Base-by-base conservation (phyloP, 2,797 vertebrate genomes). In the Danio albolineatus region DNA sequence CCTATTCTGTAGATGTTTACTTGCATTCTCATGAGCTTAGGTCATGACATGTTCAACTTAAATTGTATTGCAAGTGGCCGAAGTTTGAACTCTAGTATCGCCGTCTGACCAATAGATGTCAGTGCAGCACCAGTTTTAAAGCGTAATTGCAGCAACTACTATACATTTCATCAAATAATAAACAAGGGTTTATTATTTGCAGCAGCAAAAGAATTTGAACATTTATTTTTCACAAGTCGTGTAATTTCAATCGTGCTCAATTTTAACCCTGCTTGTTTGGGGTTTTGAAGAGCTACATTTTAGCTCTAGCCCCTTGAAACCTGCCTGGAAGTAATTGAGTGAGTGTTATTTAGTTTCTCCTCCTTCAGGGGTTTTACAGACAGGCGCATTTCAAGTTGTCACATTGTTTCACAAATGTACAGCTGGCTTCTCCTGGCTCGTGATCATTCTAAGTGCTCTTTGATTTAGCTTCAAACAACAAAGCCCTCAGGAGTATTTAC, bases 31-130 rank as follows among this genome's bases (percentile, higher is more conserved):
- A 57, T 19, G 10, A 57, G 41, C 7, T 57, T 57, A 12, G 56
- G 56, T 60, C 43, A 16, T 60, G 46, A 53, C n/a, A 54, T 66
- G 39, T 36, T 53, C 4, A 28, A 28, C 28, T 76, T 65, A 10
- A 28, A 62, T 48, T 0, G 43, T 59, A 73, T 62, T 43, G 36
- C 10, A 38, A 10, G 14, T 62, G 21, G 2, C 19, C 10, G 1
- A 5, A 12, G 2, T 56, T 56, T 41, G 17, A 66, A 10, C 16
- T 86, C 89, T 86, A 89, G 81, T 91, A 82, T 54, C 77, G 0
- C 2, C 3, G 21, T 44, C 10, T 6, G 4, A 8, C 19, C 92
- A 87, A 85, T 84, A 90, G 91, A 83, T 87, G 92, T 88, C 91
- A 91, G 87, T 83, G 48, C 86, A 57, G 7, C 57, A 64, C 83